Conservation (phyloP, 2,888 invertebrate species). For the Temnothorax rugatulus region DNA sequence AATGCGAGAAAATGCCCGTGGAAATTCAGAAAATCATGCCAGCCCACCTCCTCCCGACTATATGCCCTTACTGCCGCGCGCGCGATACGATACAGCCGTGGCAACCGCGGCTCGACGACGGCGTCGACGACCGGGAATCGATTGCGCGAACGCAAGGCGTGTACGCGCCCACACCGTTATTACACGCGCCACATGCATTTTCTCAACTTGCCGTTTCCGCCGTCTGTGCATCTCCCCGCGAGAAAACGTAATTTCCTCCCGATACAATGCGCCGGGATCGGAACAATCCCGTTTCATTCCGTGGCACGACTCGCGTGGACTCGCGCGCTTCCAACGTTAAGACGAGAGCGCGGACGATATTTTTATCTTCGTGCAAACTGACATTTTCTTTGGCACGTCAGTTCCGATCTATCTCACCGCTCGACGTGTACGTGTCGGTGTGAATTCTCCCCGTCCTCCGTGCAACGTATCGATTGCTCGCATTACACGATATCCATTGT, state of each 20-base stretch:
- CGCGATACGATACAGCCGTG: neutral
- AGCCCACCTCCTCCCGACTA: neutral
- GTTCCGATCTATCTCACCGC: constrained; percentile 10
- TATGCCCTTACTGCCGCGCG: neutral
- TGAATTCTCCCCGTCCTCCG: neutral
- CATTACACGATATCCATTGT: constrained; percentile 12
- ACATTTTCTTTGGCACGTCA: constrained; percentile 30
- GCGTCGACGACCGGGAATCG: constrained; percentile 57
- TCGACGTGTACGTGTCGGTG: neutral
- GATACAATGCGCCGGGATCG: constrained; percentile 44
- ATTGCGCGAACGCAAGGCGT: constrained; percentile 53
- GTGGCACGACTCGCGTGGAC: neutral
- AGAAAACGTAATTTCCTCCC: constrained; percentile 54
- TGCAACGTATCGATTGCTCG: constrained; percentile 26
- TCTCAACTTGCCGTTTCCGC: constrained; percentile 45
- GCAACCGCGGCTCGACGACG: neutral
- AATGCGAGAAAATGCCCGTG: constrained; percentile 76
- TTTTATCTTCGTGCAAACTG: constrained; percentile 38
- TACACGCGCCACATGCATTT: constrained; percentile 56
- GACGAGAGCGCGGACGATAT: constrained; percentile 18
- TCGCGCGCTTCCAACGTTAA: constrained; percentile 14
- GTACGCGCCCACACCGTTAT: constrained; percentile 62
- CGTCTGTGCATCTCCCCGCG: constrained; percentile 35
- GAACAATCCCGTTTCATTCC: constrained; percentile 22
- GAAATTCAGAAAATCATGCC: constrained; percentile 75